Evolutionary conservation across 2,113 vertebrate genomes (phyloP).

Genomic region (Rhabdomys dilectus): DNA sequence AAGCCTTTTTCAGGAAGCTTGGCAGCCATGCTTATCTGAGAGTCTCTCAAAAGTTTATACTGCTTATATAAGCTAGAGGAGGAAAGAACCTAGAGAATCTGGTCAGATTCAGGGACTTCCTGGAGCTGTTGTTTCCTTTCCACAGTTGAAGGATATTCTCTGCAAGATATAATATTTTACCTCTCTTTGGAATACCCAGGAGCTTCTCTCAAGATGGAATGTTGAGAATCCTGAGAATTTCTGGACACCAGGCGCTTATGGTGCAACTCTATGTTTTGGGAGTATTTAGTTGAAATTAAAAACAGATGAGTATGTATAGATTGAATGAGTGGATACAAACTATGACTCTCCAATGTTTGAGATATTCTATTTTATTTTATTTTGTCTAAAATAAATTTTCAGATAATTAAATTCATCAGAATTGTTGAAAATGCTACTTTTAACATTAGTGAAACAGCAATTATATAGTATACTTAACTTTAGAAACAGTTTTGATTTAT

Average conservation of each 20-base stretch:
- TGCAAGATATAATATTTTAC: not conserved
- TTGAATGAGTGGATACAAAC: not conserved
- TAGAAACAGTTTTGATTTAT: constrained; percentile 15
- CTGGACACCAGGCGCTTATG: not conserved
- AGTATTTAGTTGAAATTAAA: not conserved
- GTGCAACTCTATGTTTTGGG: no score
- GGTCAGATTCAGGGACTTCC: no score
- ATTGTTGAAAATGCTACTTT: not conserved
- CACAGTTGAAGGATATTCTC: not conserved
- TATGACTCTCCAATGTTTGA: not conserved
- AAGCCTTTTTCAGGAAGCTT: not conserved
- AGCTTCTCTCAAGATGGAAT: not conserved
- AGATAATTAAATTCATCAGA: constrained; percentile 37
- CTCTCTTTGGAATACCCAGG: not conserved
- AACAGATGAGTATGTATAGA: not conserved
- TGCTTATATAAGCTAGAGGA: not conserved
- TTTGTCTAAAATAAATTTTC: not conserved
- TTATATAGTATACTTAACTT: constrained; percentile 20
- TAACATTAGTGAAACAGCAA: not conserved
- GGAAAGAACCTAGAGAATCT: not conserved
- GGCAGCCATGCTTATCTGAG: not conserved
- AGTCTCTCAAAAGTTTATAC: not conserved
- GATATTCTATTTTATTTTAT: not conserved
- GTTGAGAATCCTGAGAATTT: not conserved
- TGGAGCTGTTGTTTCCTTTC: not conserved